Conservation (phyloP, 2,888 invertebrate genomes). For the Nymphalis urticae region DNA sequence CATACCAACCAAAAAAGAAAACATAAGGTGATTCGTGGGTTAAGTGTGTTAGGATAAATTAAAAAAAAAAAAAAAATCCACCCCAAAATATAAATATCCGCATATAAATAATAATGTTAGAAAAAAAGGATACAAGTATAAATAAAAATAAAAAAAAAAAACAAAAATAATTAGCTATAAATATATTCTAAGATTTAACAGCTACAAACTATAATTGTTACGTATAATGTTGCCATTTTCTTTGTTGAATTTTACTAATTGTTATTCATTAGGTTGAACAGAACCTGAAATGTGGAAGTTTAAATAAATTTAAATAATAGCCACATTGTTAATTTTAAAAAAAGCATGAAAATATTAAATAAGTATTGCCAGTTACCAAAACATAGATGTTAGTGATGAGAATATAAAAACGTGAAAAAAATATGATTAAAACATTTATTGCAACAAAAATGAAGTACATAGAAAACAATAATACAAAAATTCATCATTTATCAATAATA, state of each 20-base stretch:
- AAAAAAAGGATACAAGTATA: background rate
- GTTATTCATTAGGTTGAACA: constrained; percentile 53
- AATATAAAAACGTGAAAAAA: background rate
- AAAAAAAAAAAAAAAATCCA: too few species aligned
- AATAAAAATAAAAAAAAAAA: constrained; percentile 29
- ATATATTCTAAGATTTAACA: constrained; percentile 32
- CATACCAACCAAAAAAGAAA: too few species aligned
- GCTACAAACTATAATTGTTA: constrained; percentile 16
- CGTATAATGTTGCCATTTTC: constrained; percentile 33
- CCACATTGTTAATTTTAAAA: constrained; percentile 3
- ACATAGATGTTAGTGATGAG: background rate
- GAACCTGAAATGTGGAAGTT: constrained; percentile 50
- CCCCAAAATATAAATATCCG: too few species aligned
- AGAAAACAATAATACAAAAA: too few species aligned
- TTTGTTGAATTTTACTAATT: constrained; percentile 39
- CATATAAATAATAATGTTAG: background rate
- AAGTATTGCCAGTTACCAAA: constrained; percentile 4
- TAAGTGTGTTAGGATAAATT: too few species aligned
- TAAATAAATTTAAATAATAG: constrained; percentile 28
- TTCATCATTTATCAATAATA: too few species aligned
- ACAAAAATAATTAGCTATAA: constrained; percentile 14
- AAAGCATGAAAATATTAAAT: constrained; percentile 6
- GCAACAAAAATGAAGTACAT: too few species aligned
- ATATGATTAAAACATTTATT: too few species aligned
- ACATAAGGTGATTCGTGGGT: too few species aligned